These are phyloP conservation scores for Cepaea nemoralis DNA, from an alignment of 1,140 invertebrate genomes.

Conservation along the genomic window DNA sequence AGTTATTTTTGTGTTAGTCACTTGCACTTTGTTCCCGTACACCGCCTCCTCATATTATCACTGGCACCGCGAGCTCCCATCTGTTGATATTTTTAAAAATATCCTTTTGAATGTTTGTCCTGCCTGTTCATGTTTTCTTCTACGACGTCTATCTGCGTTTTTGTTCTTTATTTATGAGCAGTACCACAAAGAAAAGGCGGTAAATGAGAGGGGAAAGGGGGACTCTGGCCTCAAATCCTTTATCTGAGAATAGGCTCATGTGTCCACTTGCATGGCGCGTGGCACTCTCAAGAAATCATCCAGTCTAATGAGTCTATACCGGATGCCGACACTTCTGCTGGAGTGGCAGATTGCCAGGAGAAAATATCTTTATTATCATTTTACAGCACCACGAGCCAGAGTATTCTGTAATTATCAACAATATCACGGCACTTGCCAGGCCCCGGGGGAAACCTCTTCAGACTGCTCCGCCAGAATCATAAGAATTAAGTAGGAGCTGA, in stretches of 20 bases:
- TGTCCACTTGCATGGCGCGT: constrained; percentile 20
- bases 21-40: too few relatives aligned
- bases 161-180: too few relatives aligned
- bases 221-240: not conserved
- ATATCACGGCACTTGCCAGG: constrained; percentile 3
- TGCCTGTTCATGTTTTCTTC: too few relatives aligned
- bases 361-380: constrained; percentile 17
- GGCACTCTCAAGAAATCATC: constrained; percentile 1
- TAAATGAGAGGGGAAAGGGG: not conserved
- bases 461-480: not conserved
- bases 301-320: constrained; percentile 30
- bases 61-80: too few relatives aligned
- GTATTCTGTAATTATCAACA: constrained; percentile 5
- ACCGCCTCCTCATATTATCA: too few relatives aligned
- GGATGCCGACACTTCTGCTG: not conserved
- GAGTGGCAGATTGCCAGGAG: constrained; percentile 23
- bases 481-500: not conserved
- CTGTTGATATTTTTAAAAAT: too few relatives aligned
- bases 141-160: too few relatives aligned
- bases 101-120: too few relatives aligned
- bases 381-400: not conserved
- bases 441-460: not conserved
- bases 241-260: not conserved
- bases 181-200: too few relatives aligned
- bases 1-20: too few relatives aligned